These are phyloP conservation scores for Archegozetes longisetosus DNA, from an alignment of 1,140 invertebrate genomes.

Conservation along the genomic window DNA sequence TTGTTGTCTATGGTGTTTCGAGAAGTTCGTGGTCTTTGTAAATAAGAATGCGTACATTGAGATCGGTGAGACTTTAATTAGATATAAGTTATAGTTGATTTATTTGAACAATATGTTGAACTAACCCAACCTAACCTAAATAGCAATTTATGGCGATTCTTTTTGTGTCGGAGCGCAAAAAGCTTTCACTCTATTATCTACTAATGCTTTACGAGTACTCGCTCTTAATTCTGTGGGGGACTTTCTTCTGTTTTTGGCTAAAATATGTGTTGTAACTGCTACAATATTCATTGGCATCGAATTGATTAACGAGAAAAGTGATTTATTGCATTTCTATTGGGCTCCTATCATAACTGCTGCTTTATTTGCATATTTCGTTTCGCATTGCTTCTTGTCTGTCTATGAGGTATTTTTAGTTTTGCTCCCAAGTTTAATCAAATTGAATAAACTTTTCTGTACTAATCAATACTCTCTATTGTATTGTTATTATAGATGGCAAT, in stretches of 20 bases:
- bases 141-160: constrained; percentile 50
- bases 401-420: constrained; percentile 55
- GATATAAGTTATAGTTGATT: too few relatives aligned
- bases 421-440: too few relatives aligned
- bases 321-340: constrained; percentile 47
- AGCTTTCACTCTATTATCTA: constrained; percentile 63
- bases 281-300: constrained; percentile 49
- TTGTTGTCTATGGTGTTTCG: constrained; percentile 54
- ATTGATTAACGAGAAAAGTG: constrained; percentile 43
- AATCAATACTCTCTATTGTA: not conserved
- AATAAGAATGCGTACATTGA: constrained; percentile 62
- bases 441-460: constrained; percentile 5
- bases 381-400: constrained; percentile 76
- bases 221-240: constrained; percentile 86
- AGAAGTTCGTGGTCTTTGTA: constrained; percentile 51
- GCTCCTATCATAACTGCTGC: constrained; percentile 70
- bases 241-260: constrained; percentile 82
- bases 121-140: too few relatives aligned
- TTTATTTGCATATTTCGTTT: constrained; percentile 77
- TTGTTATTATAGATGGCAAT: constrained; percentile 62
- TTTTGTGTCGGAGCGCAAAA: constrained; percentile 47
- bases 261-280: constrained; percentile 64
- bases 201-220: constrained; percentile 68
- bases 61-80: constrained; percentile 45
- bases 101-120: too few relatives aligned